Conservation (phyloP, 1,140 invertebrate genomes). For the Ostrea denselamellosa region DNA sequence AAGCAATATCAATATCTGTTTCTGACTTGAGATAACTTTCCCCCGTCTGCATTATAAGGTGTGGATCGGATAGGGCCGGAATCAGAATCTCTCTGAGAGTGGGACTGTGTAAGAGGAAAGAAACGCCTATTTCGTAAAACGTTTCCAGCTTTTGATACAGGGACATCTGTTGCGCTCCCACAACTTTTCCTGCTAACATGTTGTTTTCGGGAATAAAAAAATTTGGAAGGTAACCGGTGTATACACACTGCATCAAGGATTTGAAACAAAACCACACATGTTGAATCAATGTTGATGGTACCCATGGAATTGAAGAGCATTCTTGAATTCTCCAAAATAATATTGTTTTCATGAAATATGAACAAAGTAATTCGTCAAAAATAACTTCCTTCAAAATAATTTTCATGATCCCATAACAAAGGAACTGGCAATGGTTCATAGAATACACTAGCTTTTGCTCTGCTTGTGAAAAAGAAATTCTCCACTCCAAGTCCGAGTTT, state of each 20-base stretch:
- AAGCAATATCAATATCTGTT: neutral
- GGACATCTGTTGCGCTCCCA: neutral
- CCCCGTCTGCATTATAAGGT: neutral
- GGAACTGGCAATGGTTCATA: conserved; percentile 37
- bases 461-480: conserved; percentile 42
- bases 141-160: neutral
- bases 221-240: neutral
- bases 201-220: conserved; percentile 45
- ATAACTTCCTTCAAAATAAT: conserved; percentile 35
- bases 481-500: conserved; percentile 24
- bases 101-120: neutral
- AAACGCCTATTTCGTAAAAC: neutral
- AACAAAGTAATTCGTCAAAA: conserved; percentile 31
- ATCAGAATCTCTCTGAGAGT: neutral
- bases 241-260: conserved; percentile 1
- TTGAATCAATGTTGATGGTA: neutral
- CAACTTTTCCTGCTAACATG: neutral
- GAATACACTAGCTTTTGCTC: conserved; percentile 40
- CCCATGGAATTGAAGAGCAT: neutral
- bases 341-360: conserved; percentile 46
- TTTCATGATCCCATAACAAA: conserved; percentile 43
- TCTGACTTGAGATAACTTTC: neutral
- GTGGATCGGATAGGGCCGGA: neutral
- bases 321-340: conserved; percentile 36
- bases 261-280: conserved; percentile 40